Percentiles rank a stretch among this genome's conserved stretches.
Evolutionary conservation across 2,888 invertebrate species (phyloP).

Genomic region (Melanostoma scalare): DNA sequence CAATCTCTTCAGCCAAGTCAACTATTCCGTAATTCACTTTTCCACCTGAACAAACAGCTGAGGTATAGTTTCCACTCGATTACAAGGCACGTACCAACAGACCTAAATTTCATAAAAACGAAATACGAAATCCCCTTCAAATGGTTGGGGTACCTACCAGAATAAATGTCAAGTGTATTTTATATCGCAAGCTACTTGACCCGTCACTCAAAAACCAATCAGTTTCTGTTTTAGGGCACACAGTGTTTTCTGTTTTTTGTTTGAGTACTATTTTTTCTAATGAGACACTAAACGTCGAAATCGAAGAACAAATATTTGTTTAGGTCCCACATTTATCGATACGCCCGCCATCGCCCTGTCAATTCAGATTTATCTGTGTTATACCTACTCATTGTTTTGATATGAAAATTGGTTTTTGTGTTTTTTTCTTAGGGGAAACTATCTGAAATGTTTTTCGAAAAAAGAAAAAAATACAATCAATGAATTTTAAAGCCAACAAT

Average conservation of each 20-base stretch:
- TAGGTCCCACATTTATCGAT: slow-evolving; percentile 37
- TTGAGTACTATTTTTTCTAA: slow-evolving; percentile 6
- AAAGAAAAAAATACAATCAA: not conserved
- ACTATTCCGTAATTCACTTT: slow-evolving; percentile 34
- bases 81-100: slow-evolving; percentile 33
- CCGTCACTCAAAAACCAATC: slow-evolving; percentile 45
- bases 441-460: not conserved
- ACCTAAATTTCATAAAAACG: slow-evolving; percentile 8
- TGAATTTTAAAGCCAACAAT: not conserved
- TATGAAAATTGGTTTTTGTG: slow-evolving; percentile 24
- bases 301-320: slow-evolving; percentile 54
- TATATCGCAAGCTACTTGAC: slow-evolving; percentile 52
- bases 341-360: slow-evolving; percentile 5
- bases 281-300: slow-evolving; percentile 43
- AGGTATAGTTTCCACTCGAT: slow-evolving; percentile 18
- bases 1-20: slow-evolving; percentile 8
- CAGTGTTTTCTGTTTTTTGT: slow-evolving; percentile 4
- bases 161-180: slow-evolving; percentile 53
- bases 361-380: slow-evolving; percentile 13
- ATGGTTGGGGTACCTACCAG: slow-evolving; percentile 12
- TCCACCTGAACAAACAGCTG: slow-evolving; percentile 61
- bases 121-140: slow-evolving; percentile 27
- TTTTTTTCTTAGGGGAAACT: not conserved
- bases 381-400: not conserved
- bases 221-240: slow-evolving; percentile 47